Evolutionary conservation across 2,797 vertebrate genomes (phyloP).

Genomic region (Oreochromis grahami): DNA sequence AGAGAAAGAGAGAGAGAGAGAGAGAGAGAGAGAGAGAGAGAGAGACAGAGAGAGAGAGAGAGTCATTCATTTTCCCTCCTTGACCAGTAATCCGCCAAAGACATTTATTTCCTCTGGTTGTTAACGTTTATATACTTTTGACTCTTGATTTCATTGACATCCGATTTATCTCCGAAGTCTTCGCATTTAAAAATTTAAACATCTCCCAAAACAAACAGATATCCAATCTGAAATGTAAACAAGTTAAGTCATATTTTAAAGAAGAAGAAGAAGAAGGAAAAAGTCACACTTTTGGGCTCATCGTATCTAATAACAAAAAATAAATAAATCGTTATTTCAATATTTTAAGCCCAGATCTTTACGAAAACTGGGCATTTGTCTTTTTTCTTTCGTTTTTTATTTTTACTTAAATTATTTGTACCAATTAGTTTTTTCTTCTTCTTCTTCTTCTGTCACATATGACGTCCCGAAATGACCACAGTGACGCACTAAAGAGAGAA

Average conservation of each 20-base stretch:
- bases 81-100: neutral
- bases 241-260: neutral
- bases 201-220: neutral
- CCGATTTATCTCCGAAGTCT: neutral
- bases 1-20: neutral
- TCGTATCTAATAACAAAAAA: neutral
- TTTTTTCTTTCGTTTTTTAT: neutral
- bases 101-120: neutral
- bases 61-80: neutral
- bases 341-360: neutral
- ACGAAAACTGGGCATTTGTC: neutral
- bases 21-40: no score
- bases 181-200: neutral
- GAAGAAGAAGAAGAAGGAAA: neutral
- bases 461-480: neutral
- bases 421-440: neutral
- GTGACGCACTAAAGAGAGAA: neutral
- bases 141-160: neutral
- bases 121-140: neutral
- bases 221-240: neutral
- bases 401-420: neutral
- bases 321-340: neutral
- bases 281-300: neutral
- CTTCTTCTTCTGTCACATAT: neutral
- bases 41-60: neutral